Base-by-base conservation (phyloP, 1,140 invertebrate species). In the Pseudomyrmex gracilis region DNA sequence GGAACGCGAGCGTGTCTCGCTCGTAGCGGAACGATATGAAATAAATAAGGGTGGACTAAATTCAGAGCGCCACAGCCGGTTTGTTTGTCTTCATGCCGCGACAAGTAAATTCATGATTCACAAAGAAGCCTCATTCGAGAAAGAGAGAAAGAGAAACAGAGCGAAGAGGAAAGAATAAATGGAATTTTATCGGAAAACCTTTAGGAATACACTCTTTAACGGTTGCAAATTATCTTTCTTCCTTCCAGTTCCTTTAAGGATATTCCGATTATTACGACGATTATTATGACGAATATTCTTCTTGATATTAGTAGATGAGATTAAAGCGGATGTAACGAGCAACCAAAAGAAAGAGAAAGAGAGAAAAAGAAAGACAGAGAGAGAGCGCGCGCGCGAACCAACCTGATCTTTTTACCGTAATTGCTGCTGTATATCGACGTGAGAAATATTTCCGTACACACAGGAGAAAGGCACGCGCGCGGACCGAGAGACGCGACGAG, bases 41-140 rank as follows among this genome's bases (percentile, higher is more conserved):
- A 70, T 80, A 80, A 80, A 70, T 80, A 80, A 80, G 53, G 49
- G 7, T 17, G 7, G 20, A 15, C 64, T 78, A 78, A 70, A 80
- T 80, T 49, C 43, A 34, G 43, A 70, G 34, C 43, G 12, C 22
- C 13, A 24, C 22, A 77, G 49, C 9, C 61, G 24, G 34, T 34
- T 77, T 77, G 45, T 24, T 17, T 45, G 51, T 68, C 51, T 47
- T 58, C 53, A 1, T 60, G 24, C 43, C 34, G 34, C 34, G 34
- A 34, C 34, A 34, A 24, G 3, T 80, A 68, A 80, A 68, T 34
- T 34, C 5, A 34, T 49, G 53, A 80, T 80, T 70, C n/a, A 17
- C 20, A n/a, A 68, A 78, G 43, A 24, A 78, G 63, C 51, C 15
- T 22, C 53, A 20, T 2, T 2, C 13, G 2, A 12, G 61, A 15